Evolutionary conservation across 2,113 vertebrate species (phyloP).

Genomic region (Nestor notabilis): DNA sequence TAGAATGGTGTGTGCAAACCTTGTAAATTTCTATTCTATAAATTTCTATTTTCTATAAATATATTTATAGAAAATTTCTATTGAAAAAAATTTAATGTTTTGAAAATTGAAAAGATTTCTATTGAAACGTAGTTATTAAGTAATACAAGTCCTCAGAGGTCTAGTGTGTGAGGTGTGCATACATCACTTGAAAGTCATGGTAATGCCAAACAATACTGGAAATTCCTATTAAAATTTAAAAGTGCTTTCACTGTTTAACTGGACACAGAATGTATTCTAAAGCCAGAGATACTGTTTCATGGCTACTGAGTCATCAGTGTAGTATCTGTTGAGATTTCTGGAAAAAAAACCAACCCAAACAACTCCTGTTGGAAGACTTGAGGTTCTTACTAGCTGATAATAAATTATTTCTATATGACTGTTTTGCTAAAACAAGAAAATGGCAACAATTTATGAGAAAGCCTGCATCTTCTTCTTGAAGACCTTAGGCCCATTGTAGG

Average conservation of each 20-base stretch:
- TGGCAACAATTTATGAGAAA: background rate
- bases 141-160: background rate
- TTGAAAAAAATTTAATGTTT: too few species aligned
- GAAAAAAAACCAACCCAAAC: background rate
- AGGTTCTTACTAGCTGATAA: background rate
- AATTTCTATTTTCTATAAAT: background rate
- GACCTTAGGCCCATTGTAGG: too few species aligned
- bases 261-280: background rate
- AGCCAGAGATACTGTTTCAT: background rate
- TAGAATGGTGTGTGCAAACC: background rate
- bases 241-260: background rate
- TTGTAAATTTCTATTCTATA: background rate
- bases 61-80: background rate
- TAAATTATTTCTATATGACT: background rate
- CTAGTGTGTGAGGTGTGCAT: background rate
- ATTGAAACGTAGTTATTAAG: background rate
- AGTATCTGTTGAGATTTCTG: background rate
- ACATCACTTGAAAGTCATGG: background rate
- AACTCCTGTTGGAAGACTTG: background rate
- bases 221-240: background rate
- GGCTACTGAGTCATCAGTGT: background rate
- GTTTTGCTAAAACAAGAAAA: background rate
- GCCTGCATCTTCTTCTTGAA: background rate
- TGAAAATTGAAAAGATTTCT: too few species aligned
- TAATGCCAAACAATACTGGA: background rate